These are phyloP conservation scores for Ptychobarbus kaznakovi DNA, from an alignment of 2,797 vertebrate genomes.

Conservation along the genomic window DNA sequence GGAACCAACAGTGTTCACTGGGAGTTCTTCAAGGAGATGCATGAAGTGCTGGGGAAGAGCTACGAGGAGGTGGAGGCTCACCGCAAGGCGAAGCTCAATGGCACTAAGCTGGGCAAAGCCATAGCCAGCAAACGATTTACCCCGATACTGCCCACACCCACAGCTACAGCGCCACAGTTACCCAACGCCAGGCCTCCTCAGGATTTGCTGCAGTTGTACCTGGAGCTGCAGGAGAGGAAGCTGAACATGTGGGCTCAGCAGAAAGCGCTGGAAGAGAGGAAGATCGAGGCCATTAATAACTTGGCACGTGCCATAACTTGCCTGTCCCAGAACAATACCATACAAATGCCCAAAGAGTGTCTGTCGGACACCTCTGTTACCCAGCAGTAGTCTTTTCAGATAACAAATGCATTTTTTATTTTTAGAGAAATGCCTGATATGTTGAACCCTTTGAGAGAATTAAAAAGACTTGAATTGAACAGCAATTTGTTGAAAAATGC, in stretches of 20 bases:
- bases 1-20: conserved; percentile 76
- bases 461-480: neutral
- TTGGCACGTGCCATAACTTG: conserved; percentile 79
- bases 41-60: conserved; percentile 76
- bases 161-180: conserved; percentile 51
- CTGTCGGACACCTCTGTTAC: conserved; percentile 1
- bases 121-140: conserved; percentile 79
- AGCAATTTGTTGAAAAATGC: neutral
- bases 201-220: conserved; percentile 81
- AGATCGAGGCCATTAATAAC: conserved; percentile 84
- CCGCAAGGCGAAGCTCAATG: conserved; percentile 71
- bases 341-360: conserved; percentile 61
- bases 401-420: neutral
- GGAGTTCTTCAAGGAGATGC: conserved; percentile 82
- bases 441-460: neutral
- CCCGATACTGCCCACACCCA: conserved; percentile 78
- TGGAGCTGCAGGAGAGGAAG: conserved; percentile 84
- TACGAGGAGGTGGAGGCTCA: conserved; percentile 76
- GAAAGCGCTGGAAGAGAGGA: conserved; percentile 81
- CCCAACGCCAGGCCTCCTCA: conserved; percentile 70
- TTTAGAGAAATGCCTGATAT: neutral
- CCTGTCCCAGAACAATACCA: conserved; percentile 72
- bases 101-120: conserved; percentile 72
- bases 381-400: neutral
- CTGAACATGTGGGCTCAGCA: conserved; percentile 85